phyloP scores from a whole-genome alignment of 64 coral and sea anemone genomes.

The Dendrophyllia cribrosa region DNA sequence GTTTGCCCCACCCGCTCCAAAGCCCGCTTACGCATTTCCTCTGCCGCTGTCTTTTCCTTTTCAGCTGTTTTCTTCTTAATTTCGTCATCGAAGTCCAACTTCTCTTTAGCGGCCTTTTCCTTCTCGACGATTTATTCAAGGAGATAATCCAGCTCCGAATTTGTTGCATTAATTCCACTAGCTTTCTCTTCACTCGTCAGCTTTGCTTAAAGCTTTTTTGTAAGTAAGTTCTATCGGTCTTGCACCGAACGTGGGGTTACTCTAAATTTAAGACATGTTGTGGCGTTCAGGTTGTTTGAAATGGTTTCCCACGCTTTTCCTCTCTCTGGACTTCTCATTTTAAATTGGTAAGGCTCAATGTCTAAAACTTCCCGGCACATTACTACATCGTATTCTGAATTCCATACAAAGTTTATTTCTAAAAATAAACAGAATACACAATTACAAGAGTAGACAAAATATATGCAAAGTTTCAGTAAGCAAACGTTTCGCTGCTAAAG shows the following conservation, averaged over 20 bases:
- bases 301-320: slow-evolving; percentile 14
- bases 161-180: background rate
- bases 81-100: background rate
- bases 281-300: background rate
- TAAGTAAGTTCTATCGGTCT: background rate
- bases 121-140: background rate
- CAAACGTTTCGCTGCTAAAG: too few relatives aligned
- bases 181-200: background rate
- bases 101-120: slow-evolving; percentile 26
- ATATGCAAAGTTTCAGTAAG: too few relatives aligned
- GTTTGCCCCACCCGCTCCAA: background rate
- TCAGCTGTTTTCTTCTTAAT: background rate
- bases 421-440: too few relatives aligned
- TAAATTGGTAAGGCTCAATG: slow-evolving; percentile 25
- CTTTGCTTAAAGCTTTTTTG: background rate
- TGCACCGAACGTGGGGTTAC: background rate
- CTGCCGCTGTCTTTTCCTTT: background rate
- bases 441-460: too few relatives aligned
- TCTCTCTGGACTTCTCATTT: slow-evolving; percentile 26
- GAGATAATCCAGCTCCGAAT: slow-evolving; percentile 13
- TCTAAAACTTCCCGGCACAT: slow-evolving; percentile 28
- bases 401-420: slow-evolving; percentile 30
- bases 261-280: background rate
- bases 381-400: background rate
- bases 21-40: too few relatives aligned